Evolutionary conservation across 2,113 vertebrate species (phyloP).

Genomic region (Indri indri): DNA sequence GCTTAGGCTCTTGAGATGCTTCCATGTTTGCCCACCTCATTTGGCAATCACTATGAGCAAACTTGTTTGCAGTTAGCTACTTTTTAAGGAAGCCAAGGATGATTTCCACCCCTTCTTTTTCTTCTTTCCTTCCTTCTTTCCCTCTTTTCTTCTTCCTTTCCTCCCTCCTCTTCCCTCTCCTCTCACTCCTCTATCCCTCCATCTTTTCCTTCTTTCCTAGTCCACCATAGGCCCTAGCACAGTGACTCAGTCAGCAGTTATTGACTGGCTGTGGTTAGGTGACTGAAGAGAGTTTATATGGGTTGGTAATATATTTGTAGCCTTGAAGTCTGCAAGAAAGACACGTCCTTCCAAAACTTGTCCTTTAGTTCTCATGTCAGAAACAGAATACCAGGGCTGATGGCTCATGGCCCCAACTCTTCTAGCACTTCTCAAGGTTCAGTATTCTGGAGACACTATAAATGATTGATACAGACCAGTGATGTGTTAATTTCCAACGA

Average conservation of each 20-base stretch:
- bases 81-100: background rate
- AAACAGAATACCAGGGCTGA: background rate
- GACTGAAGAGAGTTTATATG: background rate
- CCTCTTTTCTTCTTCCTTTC: background rate
- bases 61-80: background rate
- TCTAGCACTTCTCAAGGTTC: background rate
- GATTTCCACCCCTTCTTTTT: background rate
- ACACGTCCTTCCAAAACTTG: background rate
- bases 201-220: background rate
- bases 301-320: background rate
- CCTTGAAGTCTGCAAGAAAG: conserved; percentile 36
- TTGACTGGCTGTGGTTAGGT: background rate
- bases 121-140: background rate
- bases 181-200: background rate
- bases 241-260: background rate
- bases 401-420: background rate
- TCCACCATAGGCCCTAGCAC: background rate
- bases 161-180: background rate
- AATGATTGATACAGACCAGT: background rate
- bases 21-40: background rate
- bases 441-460: background rate
- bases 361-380: background rate
- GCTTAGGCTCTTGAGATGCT: background rate
- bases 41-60: background rate
- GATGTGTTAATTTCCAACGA: conserved; percentile 10